Evolutionary conservation across 2,888 invertebrate species (phyloP), one percentile per base, ranked within the genome.

Genomic region (Napeogenes sylphis): DNA sequence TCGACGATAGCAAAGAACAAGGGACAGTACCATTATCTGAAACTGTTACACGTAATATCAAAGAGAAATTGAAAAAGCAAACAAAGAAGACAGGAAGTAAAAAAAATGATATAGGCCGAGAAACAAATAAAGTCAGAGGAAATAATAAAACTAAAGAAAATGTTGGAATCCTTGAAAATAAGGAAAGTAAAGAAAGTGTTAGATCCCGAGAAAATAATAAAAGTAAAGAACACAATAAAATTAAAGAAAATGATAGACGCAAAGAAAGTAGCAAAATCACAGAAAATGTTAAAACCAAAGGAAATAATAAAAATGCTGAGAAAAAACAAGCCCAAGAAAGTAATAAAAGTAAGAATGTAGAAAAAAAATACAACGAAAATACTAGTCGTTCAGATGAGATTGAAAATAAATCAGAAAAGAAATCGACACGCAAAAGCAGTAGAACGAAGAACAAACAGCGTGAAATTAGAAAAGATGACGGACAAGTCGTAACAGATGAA

Each of bases 1-100:
- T 86, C 30, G 80, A 85, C 65, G 74, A 69, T 32, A 85, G 87
- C 47, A 83, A 85, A 75, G 87, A 88, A 67, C 77, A 87, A 67
- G 12, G 12, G 4, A 35, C 13, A 12, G 35, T 42, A 10, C 12
- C 42, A 42, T 42, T 10, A 42, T 10, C 10, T 10, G 5, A 6
- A 10, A 12, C 46, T 35, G 58, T 58, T 32, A 21, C 58, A 13
- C 33, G 14, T 30, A 45, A 62, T 10, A 54, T 32, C 8, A 58
- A 51, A 13, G 58, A 63, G 14, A 59, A 55, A 8, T 45, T 32
- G n/a, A 62, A 61, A 46, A 46, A 4, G 45, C 51, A 58, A 51
- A 66, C 64, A 21, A 46, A 32, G 45, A 63, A 70, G 30, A 66
- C 55, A 35, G 55, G 58, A 4, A 42, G 12, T 46, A 64, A 55